Conservation (phyloP, 2,797 vertebrate genomes). For the Lateolabrax maculatus region DNA sequence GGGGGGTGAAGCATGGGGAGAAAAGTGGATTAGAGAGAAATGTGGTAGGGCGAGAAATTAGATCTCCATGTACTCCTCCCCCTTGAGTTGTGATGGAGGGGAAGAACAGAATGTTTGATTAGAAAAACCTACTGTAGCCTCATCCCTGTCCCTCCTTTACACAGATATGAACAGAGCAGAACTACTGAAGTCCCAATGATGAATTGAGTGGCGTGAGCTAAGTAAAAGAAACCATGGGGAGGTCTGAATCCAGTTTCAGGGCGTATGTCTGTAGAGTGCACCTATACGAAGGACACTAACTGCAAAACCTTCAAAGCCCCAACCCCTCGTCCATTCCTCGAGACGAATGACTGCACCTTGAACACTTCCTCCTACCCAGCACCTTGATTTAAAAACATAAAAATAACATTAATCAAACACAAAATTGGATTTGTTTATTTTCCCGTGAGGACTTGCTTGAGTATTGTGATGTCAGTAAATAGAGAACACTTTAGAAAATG, state of each 20-base stretch:
- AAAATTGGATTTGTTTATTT: constrained; percentile 73
- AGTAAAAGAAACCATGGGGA: background rate
- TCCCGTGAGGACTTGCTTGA: constrained; percentile 71
- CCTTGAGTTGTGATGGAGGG: constrained; percentile 18
- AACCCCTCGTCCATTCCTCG: constrained; percentile 37
- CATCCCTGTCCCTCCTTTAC: constrained; percentile 23
- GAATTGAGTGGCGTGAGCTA: constrained; percentile 14
- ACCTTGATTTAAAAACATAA: constrained; percentile 66
- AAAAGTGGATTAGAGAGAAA: constrained; percentile 33
- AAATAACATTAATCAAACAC: constrained; percentile 54
- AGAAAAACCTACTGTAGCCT: constrained; percentile 43
- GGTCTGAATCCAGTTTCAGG: constrained; percentile 17
- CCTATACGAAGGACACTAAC: constrained; percentile 21
- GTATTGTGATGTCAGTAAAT: constrained; percentile 71
- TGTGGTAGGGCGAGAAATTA: constrained; percentile 30
- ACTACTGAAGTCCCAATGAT: constrained; percentile 23
- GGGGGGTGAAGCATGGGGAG: constrained; percentile 3
- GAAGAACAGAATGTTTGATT: constrained; percentile 51
- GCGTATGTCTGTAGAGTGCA: background rate
- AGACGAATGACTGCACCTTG: constrained; percentile 65
- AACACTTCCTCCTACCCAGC: constrained; percentile 60
- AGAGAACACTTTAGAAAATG: constrained; percentile 49
- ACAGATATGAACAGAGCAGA: constrained; percentile 32
- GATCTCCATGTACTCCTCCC: constrained; percentile 9
- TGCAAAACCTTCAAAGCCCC: constrained; percentile 28